These are phyloP conservation scores for Goniozus legneri DNA, from an alignment of 1,140 invertebrate species.

Conservation along the genomic window DNA sequence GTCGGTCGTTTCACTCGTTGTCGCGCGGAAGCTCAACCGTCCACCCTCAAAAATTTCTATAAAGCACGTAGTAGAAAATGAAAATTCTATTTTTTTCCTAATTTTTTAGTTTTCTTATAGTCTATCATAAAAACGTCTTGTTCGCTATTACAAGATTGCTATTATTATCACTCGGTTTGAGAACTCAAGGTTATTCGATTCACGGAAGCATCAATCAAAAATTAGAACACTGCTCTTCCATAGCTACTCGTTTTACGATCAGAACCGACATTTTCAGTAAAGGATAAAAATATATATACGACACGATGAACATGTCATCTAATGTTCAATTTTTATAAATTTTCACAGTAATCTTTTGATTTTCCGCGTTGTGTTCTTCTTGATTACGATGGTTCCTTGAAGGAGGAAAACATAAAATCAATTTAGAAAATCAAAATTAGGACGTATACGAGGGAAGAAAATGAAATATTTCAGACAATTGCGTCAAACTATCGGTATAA, in stretches of 20 bases:
- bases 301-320: neutral
- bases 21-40: neutral
- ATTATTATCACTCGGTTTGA: constrained; percentile 5
- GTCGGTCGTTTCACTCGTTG: neutral
- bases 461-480: neutral
- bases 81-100: constrained; percentile 6
- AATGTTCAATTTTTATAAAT: neutral
- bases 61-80: constrained; percentile 15
- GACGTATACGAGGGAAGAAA: neutral
- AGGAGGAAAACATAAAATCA: neutral
- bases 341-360: neutral
- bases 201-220: neutral
- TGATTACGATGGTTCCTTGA: neutral
- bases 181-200: neutral
- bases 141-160: neutral
- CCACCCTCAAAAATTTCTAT: constrained; percentile 6
- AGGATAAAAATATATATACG: neutral
- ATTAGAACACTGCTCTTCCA: neutral
- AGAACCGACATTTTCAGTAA: neutral
- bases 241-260: neutral
- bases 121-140: constrained; percentile 11
- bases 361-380: neutral
- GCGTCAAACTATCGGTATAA: neutral
- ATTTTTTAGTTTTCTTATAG: constrained; percentile 6
- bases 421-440: neutral